Percentiles rank a stretch among this genome's conserved stretches.
Evolutionary conservation across 2,113 vertebrate species (phyloP).

Genomic region (Ceyx melanurus): DNA sequence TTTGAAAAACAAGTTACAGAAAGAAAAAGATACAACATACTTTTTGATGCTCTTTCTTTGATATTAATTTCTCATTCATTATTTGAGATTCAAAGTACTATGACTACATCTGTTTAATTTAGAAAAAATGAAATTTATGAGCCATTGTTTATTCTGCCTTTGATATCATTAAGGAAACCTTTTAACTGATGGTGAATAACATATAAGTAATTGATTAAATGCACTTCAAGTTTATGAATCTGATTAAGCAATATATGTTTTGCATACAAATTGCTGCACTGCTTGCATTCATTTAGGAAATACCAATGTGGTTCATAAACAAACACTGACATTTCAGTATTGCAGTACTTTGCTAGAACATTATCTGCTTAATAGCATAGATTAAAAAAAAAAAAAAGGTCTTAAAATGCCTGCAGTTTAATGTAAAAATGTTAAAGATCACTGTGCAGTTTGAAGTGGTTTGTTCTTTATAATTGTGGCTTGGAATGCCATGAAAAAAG

Average conservation of each 20-base stretch:
- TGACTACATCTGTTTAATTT: slow-evolving; percentile 2
- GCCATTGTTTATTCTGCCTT: slow-evolving; percentile 57
- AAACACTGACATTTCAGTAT: slow-evolving; percentile 65
- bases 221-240: slow-evolving; percentile 58
- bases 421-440: not conserved
- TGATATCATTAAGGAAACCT: slow-evolving; percentile 39
- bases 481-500: not conserved
- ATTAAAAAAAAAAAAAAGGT: slow-evolving; percentile 56
- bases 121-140: not conserved
- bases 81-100: not conserved
- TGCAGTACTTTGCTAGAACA: slow-evolving; percentile 36
- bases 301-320: slow-evolving; percentile 35
- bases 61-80: not conserved
- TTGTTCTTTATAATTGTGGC: not conserved
- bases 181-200: slow-evolving; percentile 44
- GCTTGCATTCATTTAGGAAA: slow-evolving; percentile 22
- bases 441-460: not conserved
- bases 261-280: slow-evolving; percentile 60
- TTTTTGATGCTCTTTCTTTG: not conserved
- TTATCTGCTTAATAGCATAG: slow-evolving; percentile 49
- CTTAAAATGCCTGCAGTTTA: slow-evolving; percentile 20
- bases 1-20: not conserved
- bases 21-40: not conserved
- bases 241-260: slow-evolving; percentile 54
- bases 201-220: slow-evolving; percentile 70